Evolutionary conservation across 2,888 invertebrate species (phyloP).

Genomic region (Clistopyga incitator): DNA sequence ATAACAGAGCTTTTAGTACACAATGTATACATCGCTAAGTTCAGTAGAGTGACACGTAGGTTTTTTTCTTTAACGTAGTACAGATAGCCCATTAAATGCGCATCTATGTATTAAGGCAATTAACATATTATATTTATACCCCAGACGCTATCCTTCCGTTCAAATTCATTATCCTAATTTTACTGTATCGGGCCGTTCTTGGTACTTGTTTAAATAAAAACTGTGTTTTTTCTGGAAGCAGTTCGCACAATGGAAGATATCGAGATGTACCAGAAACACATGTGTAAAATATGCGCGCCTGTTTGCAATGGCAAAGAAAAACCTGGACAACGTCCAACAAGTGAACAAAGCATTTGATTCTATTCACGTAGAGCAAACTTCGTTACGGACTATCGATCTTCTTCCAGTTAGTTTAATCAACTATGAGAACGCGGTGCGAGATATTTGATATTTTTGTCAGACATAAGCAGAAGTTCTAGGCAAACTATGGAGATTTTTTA

Average conservation of each 20-base stretch:
- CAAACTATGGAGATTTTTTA: background rate
- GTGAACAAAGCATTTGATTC: conserved; percentile 48
- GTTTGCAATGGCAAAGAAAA: conserved; percentile 21
- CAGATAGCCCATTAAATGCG: conserved; percentile 67
- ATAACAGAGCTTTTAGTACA: conserved; percentile 39
- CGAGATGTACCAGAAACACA: conserved; percentile 28
- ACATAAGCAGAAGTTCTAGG: background rate
- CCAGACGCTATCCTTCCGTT: conserved; percentile 28
- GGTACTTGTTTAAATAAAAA: conserved; percentile 10
- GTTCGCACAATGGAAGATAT: conserved; percentile 30
- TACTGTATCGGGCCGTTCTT: conserved; percentile 25
- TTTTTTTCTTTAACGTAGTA: conserved; percentile 53
- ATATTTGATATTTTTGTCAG: conserved; percentile 34
- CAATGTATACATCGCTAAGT: conserved; percentile 21
- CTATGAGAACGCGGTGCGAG: conserved; percentile 33
- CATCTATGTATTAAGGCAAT: conserved; percentile 77
- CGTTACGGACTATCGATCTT: conserved; percentile 27
- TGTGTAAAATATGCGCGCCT: conserved; percentile 3
- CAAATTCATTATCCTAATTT: conserved; percentile 28
- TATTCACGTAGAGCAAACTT: conserved; percentile 35
- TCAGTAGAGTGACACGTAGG: conserved; percentile 3
- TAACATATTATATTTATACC: conserved; percentile 56
- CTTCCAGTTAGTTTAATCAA: background rate
- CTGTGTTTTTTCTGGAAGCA: background rate
- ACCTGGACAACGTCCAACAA: conserved; percentile 50